These are phyloP conservation scores for Notiomystis cincta DNA, from an alignment of 2,113 vertebrate species.

Conservation along the genomic window DNA sequence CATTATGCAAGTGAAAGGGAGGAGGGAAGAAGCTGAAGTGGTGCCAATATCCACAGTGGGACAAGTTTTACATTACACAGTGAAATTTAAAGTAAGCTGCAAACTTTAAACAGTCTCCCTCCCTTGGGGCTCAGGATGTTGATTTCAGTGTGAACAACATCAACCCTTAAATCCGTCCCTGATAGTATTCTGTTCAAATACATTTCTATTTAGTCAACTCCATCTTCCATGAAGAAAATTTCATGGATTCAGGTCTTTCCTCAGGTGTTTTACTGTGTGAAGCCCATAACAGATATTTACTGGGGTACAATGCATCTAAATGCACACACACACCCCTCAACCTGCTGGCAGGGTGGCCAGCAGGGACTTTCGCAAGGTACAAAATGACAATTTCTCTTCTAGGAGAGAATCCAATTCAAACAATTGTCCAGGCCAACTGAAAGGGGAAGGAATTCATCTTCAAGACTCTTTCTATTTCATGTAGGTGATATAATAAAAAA, in stretches of 20 bases:
- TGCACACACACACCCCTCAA: not conserved
- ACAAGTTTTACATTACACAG: not conserved
- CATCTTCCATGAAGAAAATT: not conserved
- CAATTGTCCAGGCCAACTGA: not conserved
- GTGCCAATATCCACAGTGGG: not conserved
- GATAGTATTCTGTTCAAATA: not conserved
- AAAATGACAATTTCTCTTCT: not conserved
- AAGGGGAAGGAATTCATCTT: not conserved
- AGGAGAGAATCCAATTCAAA: not conserved
- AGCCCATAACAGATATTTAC: not conserved
- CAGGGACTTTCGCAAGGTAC: not conserved
- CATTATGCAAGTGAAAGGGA: not conserved
- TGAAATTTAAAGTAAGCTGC: not conserved
- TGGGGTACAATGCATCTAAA: not conserved
- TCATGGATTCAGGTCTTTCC: not conserved
- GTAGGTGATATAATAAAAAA: not conserved
- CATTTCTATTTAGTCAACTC: not conserved
- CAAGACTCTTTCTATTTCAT: not conserved
- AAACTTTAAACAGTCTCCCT: not conserved
- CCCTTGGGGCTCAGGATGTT: not conserved
- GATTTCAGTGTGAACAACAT: not conserved
- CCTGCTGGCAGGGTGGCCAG: not conserved
- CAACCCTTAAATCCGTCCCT: not conserved
- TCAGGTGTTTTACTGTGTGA: not conserved
- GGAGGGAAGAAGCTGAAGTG: not conserved